phyloP scores from a whole-genome alignment of 2,797 vertebrate genomes.

The Neopelma chrysocephalum region DNA sequence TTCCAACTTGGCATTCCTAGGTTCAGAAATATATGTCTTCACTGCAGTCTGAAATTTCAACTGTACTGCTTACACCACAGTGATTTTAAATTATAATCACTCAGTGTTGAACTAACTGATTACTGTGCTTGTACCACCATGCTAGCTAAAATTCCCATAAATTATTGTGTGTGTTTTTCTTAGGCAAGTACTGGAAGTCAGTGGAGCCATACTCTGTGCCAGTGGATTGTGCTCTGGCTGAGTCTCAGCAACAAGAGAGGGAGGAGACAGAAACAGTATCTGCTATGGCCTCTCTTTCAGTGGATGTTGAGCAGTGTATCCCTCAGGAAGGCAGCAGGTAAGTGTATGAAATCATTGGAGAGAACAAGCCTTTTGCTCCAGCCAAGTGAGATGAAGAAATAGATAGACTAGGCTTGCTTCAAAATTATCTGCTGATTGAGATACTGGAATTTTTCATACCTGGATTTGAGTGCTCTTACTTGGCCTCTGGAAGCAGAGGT shows the following conservation, averaged over 20 bases:
- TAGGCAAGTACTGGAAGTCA: constrained; percentile 83
- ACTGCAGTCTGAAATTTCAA: constrained; percentile 65
- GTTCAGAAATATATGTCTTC: constrained; percentile 58
- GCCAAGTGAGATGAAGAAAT: not conserved
- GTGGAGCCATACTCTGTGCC: constrained; percentile 70
- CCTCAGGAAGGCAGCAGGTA: constrained; percentile 76
- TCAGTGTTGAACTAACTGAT: constrained; percentile 55
- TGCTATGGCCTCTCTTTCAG: constrained; percentile 79
- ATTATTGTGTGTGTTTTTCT: constrained; percentile 68
- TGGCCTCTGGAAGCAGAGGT: not conserved
- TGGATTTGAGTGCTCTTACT: not conserved
- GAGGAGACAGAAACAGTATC: constrained; percentile 79
- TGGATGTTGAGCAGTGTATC: constrained; percentile 76
- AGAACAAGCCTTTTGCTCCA: not conserved
- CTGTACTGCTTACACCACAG: constrained; percentile 35
- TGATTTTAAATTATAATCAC: constrained; percentile 64
- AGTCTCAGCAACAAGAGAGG: constrained; percentile 74
- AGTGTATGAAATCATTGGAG: not conserved
- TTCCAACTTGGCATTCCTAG: constrained; percentile 67
- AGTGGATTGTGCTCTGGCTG: constrained; percentile 72
- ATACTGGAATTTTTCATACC: not conserved
- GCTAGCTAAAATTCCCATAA: constrained; percentile 67
- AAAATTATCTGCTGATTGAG: not conserved
- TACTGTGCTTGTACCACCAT: constrained; percentile 57
- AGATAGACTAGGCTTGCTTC: not conserved